Conservation (phyloP, 2,113 vertebrate species). For the Origma solitaria region DNA sequence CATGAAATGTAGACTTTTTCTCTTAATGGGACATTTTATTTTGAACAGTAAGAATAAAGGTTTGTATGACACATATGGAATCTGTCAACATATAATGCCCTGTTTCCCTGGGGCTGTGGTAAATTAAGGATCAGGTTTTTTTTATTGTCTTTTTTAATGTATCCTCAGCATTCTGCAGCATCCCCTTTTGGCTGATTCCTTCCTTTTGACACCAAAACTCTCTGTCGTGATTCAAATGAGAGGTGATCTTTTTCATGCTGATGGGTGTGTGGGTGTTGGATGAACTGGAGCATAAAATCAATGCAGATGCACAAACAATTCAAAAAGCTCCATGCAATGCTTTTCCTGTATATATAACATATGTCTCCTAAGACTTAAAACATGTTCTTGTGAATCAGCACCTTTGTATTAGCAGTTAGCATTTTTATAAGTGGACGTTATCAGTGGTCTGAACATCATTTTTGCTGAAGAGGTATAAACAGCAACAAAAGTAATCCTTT, state of each 20-base stretch:
- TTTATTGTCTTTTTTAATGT: slow-evolving; percentile 22
- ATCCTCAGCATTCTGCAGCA: background rate
- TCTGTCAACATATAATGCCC: slow-evolving; percentile 59
- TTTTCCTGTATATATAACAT: slow-evolving; percentile 1
- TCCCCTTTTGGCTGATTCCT: background rate
- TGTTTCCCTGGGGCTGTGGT: slow-evolving; percentile 25
- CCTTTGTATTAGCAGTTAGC: slow-evolving; percentile 7
- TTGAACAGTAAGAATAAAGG: slow-evolving; percentile 51
- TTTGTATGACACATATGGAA: slow-evolving; percentile 66
- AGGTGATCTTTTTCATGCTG: slow-evolving; percentile 32
- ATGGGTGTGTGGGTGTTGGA: background rate
- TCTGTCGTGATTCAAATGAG: background rate
- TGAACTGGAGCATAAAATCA: slow-evolving; percentile 29
- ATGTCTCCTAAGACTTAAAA: background rate
- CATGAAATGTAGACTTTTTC: slow-evolving; percentile 50
- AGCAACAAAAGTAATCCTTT: background rate
- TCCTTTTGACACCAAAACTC: slow-evolving; percentile 31
- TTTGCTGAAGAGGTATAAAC: background rate
- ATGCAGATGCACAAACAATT: slow-evolving; percentile 36
- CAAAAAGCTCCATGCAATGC: background rate
- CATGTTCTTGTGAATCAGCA: slow-evolving; percentile 4
- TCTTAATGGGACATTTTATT: slow-evolving; percentile 46
- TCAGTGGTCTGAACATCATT: background rate
- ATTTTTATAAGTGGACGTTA: slow-evolving; percentile 19
- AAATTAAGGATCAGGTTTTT: slow-evolving; percentile 42